phyloP scores from a whole-genome alignment of 2,113 vertebrate species.

The Oplegnathus fasciatus region DNA sequence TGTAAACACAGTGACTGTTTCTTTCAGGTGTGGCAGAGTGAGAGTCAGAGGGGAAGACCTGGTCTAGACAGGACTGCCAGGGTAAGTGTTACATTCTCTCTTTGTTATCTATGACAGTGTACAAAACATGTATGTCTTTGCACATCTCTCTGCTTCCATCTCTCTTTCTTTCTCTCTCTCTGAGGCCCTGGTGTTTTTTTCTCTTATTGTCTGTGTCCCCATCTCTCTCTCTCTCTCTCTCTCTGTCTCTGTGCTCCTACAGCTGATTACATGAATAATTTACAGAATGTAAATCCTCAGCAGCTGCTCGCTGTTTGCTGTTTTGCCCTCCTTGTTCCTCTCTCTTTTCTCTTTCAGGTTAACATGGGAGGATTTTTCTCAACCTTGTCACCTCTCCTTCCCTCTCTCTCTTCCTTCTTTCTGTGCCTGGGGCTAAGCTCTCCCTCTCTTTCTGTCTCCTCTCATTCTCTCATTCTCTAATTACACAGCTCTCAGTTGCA shows the following conservation, averaged over 20 bases:
- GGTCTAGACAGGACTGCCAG: slow-evolving; percentile 52
- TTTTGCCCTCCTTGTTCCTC: slow-evolving; percentile 53
- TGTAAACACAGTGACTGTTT: slow-evolving; percentile 45
- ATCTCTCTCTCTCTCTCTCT: slow-evolving; percentile 25
- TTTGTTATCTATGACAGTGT: slow-evolving; percentile 40
- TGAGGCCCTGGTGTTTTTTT: slow-evolving; percentile 14
- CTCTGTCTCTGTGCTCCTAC: slow-evolving; percentile 47
- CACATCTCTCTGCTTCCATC: slow-evolving; percentile 13
- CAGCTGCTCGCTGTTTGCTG: slow-evolving; percentile 69
- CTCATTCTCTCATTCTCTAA: slow-evolving; percentile 53
- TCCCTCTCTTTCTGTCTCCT: slow-evolving; percentile 35
- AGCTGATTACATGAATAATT: slow-evolving; percentile 80
- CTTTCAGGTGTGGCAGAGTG: slow-evolving; percentile 48
- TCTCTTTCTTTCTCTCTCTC: slow-evolving; percentile 6
- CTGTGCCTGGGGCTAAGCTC: slow-evolving; percentile 52
- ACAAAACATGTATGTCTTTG: slow-evolving; percentile 35
- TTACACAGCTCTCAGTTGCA: slow-evolving; percentile 64
- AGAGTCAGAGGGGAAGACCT: slow-evolving; percentile 32
- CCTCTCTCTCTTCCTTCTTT: slow-evolving; percentile 24
- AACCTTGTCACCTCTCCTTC: slow-evolving; percentile 67
- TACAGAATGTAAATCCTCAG: slow-evolving; percentile 73
- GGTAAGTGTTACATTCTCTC: slow-evolving; percentile 45
- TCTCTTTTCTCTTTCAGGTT: slow-evolving; percentile 64
- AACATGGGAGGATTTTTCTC: slow-evolving; percentile 57
- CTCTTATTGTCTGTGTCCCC: slow-evolving; percentile 47